These are phyloP conservation scores for Eilema caniola DNA, from an alignment of 2,888 invertebrate species.

Conservation along the genomic window DNA sequence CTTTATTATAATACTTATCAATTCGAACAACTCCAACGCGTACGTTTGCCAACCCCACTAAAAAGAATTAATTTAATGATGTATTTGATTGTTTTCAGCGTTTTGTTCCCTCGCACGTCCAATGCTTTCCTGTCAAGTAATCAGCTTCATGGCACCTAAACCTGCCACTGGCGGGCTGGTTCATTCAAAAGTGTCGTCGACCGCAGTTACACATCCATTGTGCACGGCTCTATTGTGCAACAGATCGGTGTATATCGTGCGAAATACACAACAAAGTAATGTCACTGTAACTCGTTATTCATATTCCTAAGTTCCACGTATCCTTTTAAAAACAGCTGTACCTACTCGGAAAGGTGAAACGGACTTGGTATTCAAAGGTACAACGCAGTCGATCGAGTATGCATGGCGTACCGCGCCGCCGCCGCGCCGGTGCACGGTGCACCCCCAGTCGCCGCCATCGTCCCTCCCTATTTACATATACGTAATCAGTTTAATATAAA, in stretches of 20 bases:
- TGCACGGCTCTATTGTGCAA: constrained; percentile 25
- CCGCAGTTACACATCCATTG: constrained; percentile 23
- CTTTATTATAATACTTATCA: not conserved
- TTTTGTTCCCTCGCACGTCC: constrained; percentile 22
- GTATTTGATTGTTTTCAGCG: constrained; percentile 40
- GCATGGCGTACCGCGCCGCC: not conserved
- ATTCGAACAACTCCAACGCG: not conserved
- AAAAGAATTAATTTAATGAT: constrained; percentile 42
- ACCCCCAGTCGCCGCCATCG: not conserved
- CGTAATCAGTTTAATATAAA: constrained; percentile 40
- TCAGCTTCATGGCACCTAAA: constrained; percentile 14
- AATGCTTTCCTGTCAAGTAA: constrained; percentile 28
- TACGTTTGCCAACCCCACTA: constrained; percentile 11
- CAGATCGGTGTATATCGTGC: constrained; percentile 18
- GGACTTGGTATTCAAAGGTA: constrained; percentile 16
- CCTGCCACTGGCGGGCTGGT: constrained; percentile 1
- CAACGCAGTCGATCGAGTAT: constrained; percentile 13
- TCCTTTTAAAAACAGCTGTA: constrained; percentile 18
- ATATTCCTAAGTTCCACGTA: constrained; percentile 20
- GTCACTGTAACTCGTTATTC: constrained; percentile 12
- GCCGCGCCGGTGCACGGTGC: not conserved
- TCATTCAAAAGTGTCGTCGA: constrained; percentile 24
- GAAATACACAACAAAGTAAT: constrained; percentile 21
- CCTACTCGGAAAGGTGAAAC: constrained; percentile 17
- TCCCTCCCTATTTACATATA: constrained; percentile 27